Conservation (phyloP, 2,113 vertebrate species). For the Suricata suricatta region DNA sequence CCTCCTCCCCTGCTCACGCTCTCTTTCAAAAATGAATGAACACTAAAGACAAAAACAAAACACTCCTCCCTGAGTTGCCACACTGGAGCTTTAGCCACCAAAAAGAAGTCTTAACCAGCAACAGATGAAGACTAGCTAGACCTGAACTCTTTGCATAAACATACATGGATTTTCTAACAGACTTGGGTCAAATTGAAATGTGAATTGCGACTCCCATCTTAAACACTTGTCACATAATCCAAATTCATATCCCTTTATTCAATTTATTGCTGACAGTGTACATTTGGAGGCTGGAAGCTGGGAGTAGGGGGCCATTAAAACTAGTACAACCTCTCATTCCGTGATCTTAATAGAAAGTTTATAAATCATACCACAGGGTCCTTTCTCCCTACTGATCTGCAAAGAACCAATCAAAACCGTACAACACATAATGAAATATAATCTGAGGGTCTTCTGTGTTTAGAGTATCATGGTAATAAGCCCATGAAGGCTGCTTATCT, state of each 20-base stretch:
- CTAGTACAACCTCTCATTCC: neutral
- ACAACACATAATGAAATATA: constrained; percentile 56
- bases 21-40: too few species aligned
- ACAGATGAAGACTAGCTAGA: neutral
- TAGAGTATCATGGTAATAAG: neutral
- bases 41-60: too few species aligned
- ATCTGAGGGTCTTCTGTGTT: constrained; percentile 13
- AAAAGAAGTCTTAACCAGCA: neutral
- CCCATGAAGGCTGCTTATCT: neutral
- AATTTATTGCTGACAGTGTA: neutral
- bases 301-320: constrained; percentile 25
- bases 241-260: constrained; percentile 25
- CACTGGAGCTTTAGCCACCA: neutral
- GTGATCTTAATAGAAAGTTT: constrained; percentile 43
- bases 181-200: constrained; percentile 28
- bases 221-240: neutral
- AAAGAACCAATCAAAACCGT: constrained; percentile 68
- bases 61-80: neutral
- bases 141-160: constrained; percentile 12
- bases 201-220: neutral
- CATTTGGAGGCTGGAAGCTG: neutral
- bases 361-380: neutral
- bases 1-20: too few species aligned
- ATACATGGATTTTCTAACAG: neutral
- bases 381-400: constrained; percentile 47